Conservation (phyloP, 2,888 invertebrate species). For the Drosophila anomalata region DNA sequence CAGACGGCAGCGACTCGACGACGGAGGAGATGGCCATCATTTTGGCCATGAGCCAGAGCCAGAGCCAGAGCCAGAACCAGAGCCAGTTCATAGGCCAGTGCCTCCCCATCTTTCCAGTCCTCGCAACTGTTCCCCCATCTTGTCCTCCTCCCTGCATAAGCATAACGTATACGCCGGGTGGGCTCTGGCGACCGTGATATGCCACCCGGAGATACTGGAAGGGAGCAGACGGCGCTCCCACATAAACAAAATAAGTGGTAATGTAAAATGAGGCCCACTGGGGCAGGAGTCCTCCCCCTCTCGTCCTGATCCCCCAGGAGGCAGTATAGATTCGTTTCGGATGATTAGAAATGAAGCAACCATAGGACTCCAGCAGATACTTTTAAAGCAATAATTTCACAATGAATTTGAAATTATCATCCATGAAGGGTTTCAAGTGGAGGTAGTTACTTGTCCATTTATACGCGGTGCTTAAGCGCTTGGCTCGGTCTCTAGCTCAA, state of each 20-base stretch:
- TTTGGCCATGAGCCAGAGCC: constrained; percentile 25
- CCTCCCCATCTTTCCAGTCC: constrained; percentile 30
- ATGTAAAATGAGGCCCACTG: background rate
- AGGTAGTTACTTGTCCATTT: background rate
- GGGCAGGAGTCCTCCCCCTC: background rate
- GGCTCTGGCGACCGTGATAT: constrained; percentile 41
- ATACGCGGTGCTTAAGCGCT: background rate
- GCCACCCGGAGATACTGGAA: constrained; percentile 23
- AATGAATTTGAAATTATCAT: background rate
- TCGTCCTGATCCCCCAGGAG: background rate
- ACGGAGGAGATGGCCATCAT: constrained; percentile 24
- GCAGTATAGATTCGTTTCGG: background rate
- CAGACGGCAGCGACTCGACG: constrained; percentile 28
- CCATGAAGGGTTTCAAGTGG: background rate
- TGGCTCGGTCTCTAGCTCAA: background rate
- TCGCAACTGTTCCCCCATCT: background rate
- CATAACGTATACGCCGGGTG: constrained; percentile 47
- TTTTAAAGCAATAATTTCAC: background rate
- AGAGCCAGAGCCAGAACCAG: constrained; percentile 7
- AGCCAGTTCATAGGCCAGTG: constrained; percentile 27
- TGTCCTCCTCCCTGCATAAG: background rate
- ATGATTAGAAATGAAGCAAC: background rate
- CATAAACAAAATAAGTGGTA: constrained; percentile 4
- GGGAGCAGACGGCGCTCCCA: background rate
- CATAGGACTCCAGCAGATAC: background rate